Conservation (phyloP, 53 echinoderm and acorn worm species). For the Stichopus horrens region DNA sequence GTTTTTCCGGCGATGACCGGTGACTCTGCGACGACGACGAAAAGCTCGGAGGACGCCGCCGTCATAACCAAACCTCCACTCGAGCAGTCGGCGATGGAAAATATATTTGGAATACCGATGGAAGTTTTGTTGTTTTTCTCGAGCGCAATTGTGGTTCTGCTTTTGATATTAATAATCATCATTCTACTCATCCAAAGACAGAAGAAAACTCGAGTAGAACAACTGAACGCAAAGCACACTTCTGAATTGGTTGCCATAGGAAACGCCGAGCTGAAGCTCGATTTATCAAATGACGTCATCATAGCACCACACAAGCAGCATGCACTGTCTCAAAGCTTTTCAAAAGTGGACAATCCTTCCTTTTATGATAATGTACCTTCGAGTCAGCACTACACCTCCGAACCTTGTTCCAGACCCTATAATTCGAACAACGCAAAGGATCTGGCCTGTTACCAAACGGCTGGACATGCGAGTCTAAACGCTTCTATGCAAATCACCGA, state of each 20-base stretch:
- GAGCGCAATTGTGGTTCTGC: conserved; percentile 8
- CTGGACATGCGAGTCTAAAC: neutral
- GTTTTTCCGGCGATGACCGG: neutral
- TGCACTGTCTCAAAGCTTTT: neutral
- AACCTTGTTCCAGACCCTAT: neutral
- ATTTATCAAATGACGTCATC: neutral
- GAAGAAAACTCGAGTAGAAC: neutral
- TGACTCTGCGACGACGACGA: neutral
- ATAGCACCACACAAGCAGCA: neutral
- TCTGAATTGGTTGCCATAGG: neutral
- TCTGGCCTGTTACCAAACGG: neutral
- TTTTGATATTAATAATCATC: conserved; percentile 14
- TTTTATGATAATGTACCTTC: conserved; percentile 32
- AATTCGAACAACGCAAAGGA: conserved; percentile 14
- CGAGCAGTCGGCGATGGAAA: neutral
- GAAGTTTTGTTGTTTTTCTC: conserved; percentile 22
- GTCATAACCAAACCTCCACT: neutral
- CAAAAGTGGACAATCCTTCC: neutral
- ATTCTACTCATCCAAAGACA: neutral
- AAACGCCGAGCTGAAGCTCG: neutral
- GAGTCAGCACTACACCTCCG: neutral
- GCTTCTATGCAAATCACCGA: neutral
- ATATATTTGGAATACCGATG: conserved; percentile 29
- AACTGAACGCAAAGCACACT: neutral
- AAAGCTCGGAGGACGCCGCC: too few relatives aligned